Base-by-base conservation (phyloP, 2,797 vertebrate genomes). In the Alfaro cultratus region DNA sequence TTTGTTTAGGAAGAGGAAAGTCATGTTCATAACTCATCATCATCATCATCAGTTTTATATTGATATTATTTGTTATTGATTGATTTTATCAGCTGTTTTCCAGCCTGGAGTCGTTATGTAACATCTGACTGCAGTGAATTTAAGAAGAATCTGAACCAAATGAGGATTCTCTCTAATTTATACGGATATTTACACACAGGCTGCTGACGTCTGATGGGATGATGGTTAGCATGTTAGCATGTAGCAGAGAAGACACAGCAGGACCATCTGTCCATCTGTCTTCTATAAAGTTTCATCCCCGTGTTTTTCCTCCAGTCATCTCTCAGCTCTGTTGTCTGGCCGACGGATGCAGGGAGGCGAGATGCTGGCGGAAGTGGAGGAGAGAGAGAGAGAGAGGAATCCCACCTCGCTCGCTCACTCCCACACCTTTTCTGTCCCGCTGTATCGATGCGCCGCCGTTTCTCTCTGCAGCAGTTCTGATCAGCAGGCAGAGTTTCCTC, bases 401-500 rank as follows among this genome's bases (percentile, higher is more conserved):
- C 92, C 92, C 90, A 80, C 49, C 49, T 51, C 84, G 87, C 91
- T 92, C 77, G n/a, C 91, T 91, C 89, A 94, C 94, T 95, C 96
- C 96, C 95, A 95, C 94, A 95, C 93, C 92, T 94, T 95, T 90
- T 91, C 83, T n/a, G 89, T 88, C 84, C 86, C 82, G 87, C 95
- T 94, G 92, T 92, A 87, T 93, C 93, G 93, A 87, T 91, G 86
- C 86, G 92, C 86, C 88, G 89, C 72, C 87, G 85, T 79, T 87
- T 85, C 90, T 85, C 84, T 83, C 92, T 91, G 94, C 93, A 89
- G 92, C 91, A 93, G 86, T 91, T 82, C 53, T 88, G 89, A 91
- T 87, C 83, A 85, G 87, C 84, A 62, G 79, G 92, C 85, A 80
- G 83, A 46, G 87, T 85, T 74, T 89, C 79, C 81, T 90, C 87